A percentile compares a stretch with the other conserved stretches of the same genome.
Evolutionary conservation across 1,140 invertebrate species (phyloP).

Genomic region (Drosophila insularis): DNA sequence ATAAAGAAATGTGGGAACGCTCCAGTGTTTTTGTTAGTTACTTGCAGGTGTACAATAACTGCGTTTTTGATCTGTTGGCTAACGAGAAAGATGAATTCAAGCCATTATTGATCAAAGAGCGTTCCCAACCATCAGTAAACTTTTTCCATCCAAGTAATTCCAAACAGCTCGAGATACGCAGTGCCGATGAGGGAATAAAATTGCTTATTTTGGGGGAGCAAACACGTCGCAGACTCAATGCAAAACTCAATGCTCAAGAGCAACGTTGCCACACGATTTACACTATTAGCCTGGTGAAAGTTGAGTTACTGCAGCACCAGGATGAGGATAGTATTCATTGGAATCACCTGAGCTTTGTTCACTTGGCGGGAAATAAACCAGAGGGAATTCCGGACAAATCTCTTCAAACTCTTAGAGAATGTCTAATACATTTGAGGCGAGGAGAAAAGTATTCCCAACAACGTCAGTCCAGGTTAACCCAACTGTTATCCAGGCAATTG

Average conservation of each 20-base stretch:
- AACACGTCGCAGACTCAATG: slow-evolving; percentile 91
- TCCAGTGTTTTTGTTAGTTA: slow-evolving; percentile 91
- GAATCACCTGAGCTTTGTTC: slow-evolving; percentile 92
- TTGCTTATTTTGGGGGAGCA: slow-evolving; percentile 84
- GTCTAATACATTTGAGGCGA: slow-evolving; percentile 91
- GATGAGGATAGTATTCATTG: slow-evolving; percentile 81
- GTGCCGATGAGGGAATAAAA: slow-evolving; percentile 85
- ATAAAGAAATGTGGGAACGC: background rate
- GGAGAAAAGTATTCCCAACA: slow-evolving; percentile 93
- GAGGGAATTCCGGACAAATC: slow-evolving; percentile 93
- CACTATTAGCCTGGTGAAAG: slow-evolving; percentile 84
- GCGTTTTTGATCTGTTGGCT: slow-evolving; percentile 96
- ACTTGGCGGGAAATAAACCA: slow-evolving; percentile 90
- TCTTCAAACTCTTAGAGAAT: slow-evolving; percentile 93
- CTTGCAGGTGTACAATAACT: slow-evolving; percentile 98
- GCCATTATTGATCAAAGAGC: slow-evolving; percentile 88
- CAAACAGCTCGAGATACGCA: slow-evolving; percentile 86
- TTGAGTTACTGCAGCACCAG: slow-evolving; percentile 69
- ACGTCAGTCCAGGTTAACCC: slow-evolving; percentile 95
- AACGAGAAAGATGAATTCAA: slow-evolving; percentile 3
- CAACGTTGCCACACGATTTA: slow-evolving; percentile 93
- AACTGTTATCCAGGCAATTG: slow-evolving; percentile 86
- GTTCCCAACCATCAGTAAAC: slow-evolving; percentile 83
- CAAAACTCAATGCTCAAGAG: slow-evolving; percentile 94
- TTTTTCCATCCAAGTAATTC: slow-evolving; percentile 85